Evolutionary conservation across 2,113 vertebrate genomes (phyloP), one percentile per base, ranked within the genome.

Genomic region (Siniperca knerii): DNA sequence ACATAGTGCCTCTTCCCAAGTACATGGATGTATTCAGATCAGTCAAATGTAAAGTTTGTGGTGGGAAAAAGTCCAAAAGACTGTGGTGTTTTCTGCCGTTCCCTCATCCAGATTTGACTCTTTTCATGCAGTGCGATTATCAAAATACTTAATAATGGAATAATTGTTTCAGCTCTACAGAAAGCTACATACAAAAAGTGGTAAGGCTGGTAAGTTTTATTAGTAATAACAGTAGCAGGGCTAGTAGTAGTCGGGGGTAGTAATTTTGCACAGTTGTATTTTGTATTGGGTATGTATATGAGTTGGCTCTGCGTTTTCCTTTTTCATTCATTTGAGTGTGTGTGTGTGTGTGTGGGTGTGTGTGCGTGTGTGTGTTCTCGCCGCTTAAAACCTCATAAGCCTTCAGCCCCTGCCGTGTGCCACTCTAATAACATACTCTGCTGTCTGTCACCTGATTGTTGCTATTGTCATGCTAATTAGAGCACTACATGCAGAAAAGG

Each of bases 391-490:
- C 89, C 87, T 77, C 84, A 68, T 90, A 86, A 90, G 89, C 84
- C 86, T 74, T 69, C 90, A 91, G 90, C 90, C 66, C 85, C 76
- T 57, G 62, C 75, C 65, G 75, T 75, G 89, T 88, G 90, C 84
- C 84, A 83, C 91, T 92, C 90, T 92, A 92, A 95, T 91, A 94
- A 91, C 91, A 92, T 86, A 79, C 92, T 90, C 89, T 46, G 86
- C 93, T 89, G 90, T 87, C 90, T 92, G 77, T 83, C 93, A 90
- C 91, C 88, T 95, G 95, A 96, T 95, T 95, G 94, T 90, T 79
- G 86, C 91, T 81, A 95, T 96, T 96, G 95, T 96, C 87, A 95
- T 95, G 94, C 84, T 95, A 94, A 96, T 96, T 90, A 89, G 52
- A 84, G 55, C 37, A 4, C 90, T 75, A 87, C 79, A 88, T 73